Conservation (phyloP, 53 echinoderm and acorn worm genomes). For the Luidia sarsii region DNA sequence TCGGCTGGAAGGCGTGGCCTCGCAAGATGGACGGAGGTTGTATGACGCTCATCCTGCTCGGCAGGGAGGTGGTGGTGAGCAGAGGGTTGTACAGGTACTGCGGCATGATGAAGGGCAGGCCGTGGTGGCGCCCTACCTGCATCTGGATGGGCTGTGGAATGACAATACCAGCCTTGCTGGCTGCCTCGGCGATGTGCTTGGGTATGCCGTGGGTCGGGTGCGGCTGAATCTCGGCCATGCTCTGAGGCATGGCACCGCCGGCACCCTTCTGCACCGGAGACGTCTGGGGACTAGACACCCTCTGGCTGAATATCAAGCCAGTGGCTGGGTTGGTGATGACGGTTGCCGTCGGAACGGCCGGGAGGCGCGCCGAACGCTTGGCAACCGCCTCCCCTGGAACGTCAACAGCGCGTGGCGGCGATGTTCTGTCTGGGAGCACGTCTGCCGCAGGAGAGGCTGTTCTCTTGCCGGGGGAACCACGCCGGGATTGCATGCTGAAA, state of each 20-base stretch:
- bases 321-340: background rate
- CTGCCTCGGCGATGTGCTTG: conserved; percentile 36
- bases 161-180: conserved; percentile 39
- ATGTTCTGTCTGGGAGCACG: background rate
- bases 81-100: conserved; percentile 42
- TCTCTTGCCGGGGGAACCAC: conserved; percentile 6
- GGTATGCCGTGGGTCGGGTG: conserved; percentile 38
- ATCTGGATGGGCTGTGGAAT: conserved; percentile 44
- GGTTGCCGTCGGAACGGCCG: background rate
- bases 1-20: conserved; percentile 16
- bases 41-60: conserved; percentile 19
- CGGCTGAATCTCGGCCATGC: conserved; percentile 45
- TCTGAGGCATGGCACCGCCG: conserved; percentile 39
- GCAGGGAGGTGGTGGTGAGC: conserved; percentile 11
- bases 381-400: background rate
- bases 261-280: conserved; percentile 51
- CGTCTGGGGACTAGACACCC: conserved; percentile 32
- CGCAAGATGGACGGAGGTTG: conserved; percentile 20
- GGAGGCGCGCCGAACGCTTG: background rate
- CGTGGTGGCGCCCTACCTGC: conserved; percentile 34
- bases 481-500: conserved; percentile 42
- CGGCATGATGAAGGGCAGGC: conserved; percentile 37
- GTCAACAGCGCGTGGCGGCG: background rate
- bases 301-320: conserved; percentile 39
- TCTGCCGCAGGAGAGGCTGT: background rate